phyloP scores from a whole-genome alignment of 2,113 vertebrate genomes.

The Heterotis niloticus region DNA sequence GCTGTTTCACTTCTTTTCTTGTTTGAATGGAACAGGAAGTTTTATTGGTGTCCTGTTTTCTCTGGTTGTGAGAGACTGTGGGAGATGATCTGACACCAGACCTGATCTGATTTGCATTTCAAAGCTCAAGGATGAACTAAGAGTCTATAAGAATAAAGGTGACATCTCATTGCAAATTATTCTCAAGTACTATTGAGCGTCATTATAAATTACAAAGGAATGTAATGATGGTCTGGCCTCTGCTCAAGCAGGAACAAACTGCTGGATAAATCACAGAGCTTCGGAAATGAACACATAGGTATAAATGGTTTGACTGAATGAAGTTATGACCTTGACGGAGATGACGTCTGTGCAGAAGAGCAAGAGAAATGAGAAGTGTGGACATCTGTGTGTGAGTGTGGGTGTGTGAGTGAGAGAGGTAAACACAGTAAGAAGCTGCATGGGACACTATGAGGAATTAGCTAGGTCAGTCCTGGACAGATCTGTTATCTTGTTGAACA shows the following conservation, averaged over 20 bases:
- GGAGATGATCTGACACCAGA: too few relatives aligned
- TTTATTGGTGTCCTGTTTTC: too few relatives aligned
- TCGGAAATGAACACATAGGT: neutral
- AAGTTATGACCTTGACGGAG: neutral
- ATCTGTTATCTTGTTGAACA: neutral
- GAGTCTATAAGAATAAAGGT: neutral
- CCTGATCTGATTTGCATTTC: too few relatives aligned
- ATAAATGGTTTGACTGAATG: neutral
- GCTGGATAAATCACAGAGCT: neutral
- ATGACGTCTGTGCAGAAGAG: constrained; percentile 12
- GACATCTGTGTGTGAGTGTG: constrained; percentile 7
- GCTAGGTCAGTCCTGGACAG: neutral
- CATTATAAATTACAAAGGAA: neutral
- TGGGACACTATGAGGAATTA: neutral
- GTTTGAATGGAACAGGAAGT: too few relatives aligned
- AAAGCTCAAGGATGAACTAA: neutral
- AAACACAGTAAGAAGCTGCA: neutral
- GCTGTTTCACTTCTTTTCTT: too few relatives aligned
- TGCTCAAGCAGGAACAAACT: neutral
- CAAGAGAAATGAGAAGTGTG: neutral
- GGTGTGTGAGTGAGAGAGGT: neutral
- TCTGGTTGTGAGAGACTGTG: too few relatives aligned
- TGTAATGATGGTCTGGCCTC: neutral
- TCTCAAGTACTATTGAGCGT: neutral
- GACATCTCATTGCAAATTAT: neutral